phyloP scores from a whole-genome alignment of 2,888 invertebrate genomes.

The Parochlus steinenii region DNA sequence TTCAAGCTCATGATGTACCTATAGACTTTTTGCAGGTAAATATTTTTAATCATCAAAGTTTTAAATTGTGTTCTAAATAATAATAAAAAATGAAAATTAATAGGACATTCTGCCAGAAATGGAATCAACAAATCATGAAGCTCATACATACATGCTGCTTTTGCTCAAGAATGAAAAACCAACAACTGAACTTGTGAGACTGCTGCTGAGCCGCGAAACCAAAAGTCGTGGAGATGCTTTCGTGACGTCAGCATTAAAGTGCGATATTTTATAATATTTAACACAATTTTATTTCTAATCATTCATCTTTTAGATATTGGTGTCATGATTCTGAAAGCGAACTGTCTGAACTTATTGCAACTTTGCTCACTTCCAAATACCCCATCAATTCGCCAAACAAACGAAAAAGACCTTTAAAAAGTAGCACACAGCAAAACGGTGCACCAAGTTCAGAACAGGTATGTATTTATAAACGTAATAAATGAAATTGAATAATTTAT shows the following conservation, averaged over 20 bases:
- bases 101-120: slow-evolving; percentile 47
- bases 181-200: slow-evolving; percentile 67
- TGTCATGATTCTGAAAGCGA: slow-evolving; percentile 84
- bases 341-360: slow-evolving; percentile 63
- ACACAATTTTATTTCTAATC: background rate
- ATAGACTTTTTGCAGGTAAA: slow-evolving; percentile 58
- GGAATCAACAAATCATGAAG: slow-evolving; percentile 76
- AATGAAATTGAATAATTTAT: slow-evolving; percentile 10
- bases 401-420: slow-evolving; percentile 66
- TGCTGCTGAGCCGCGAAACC: slow-evolving; percentile 59
- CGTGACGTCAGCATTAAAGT: slow-evolving; percentile 75
- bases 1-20: slow-evolving; percentile 85
- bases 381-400: slow-evolving; percentile 82
- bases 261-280: slow-evolving; percentile 8
- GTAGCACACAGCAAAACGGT: slow-evolving; percentile 48
- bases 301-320: slow-evolving; percentile 46
- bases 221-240: slow-evolving; percentile 64
- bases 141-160: slow-evolving; percentile 73
- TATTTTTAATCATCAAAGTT: slow-evolving; percentile 38
- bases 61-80: slow-evolving; percentile 18
- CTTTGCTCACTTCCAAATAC: slow-evolving; percentile 62
- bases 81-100: background rate
- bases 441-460: slow-evolving; percentile 66
- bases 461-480: slow-evolving; percentile 14
- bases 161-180: slow-evolving; percentile 87